A percentile compares a stretch with the other conserved stretches of the same genome.
phyloP scores from a whole-genome alignment of 2,888 invertebrate species.

The Leptothorax acervorum region DNA sequence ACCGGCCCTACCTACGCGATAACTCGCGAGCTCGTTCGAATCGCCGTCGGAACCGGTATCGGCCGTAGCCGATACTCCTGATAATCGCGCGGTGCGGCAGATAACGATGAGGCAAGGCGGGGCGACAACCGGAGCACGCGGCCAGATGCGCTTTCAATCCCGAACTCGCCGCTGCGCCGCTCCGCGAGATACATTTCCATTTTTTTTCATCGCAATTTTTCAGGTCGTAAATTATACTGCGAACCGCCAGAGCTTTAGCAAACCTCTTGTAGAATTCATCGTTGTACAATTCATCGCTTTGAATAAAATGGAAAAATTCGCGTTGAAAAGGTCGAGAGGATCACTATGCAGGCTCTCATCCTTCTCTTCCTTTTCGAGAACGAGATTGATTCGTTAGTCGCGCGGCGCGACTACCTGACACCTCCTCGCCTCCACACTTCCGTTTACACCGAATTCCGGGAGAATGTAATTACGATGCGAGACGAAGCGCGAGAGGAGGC shows the following conservation, averaged over 20 bases:
- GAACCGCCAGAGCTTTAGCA: not conserved
- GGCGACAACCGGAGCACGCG: not conserved
- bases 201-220: not conserved
- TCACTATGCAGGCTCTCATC: too few species aligned
- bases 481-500: not conserved
- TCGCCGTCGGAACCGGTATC: slow-evolving; percentile 62
- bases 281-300: too few species aligned
- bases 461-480: slow-evolving; percentile 45
- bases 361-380: not conserved
- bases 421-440: not conserved
- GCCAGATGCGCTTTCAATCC: slow-evolving; percentile 16
- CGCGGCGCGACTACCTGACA: not conserved
- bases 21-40: slow-evolving; percentile 39
- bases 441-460: slow-evolving; percentile 28
- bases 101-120: not conserved
- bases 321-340: not conserved
- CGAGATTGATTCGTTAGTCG: slow-evolving; percentile 8
- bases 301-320: slow-evolving; percentile 2
- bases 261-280: not conserved
- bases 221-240: not conserved
- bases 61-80: slow-evolving; percentile 1
- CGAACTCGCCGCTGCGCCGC: slow-evolving; percentile 24
- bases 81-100: slow-evolving; percentile 27
- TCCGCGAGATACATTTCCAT: not conserved
- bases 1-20: not conserved